Evolutionary conservation across 2,888 invertebrate species (phyloP), one percentile per base, ranked within the genome.

Genomic region (Epirrhoe tristata): DNA sequence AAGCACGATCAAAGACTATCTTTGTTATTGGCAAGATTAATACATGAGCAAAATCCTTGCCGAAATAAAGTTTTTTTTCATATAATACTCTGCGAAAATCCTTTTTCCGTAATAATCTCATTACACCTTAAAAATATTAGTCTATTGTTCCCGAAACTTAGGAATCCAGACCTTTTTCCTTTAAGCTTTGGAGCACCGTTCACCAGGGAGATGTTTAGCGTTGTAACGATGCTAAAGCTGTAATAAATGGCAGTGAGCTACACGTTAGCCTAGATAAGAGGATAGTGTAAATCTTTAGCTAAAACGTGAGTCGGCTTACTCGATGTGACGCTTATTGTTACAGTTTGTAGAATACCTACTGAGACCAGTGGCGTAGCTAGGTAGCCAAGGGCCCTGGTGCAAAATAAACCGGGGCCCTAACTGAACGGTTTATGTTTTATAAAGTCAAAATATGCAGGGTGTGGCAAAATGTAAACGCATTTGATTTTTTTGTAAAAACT

Each of bases 41-140:
- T 24, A 7, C 52, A 59, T 59, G 24, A 58, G 36, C 12, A 43
- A 43, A 4, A 43, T 43, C 3, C 2, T 12, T 43, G 4, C 39
- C 39, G 12, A 12, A 12, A 12, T 1, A 43, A 12, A 12, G 5
- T 43, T 10, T 12, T 43, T 4, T 43, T 43, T 43, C 12, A 12
- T 12, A 46, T 39, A 24, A 56, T 57, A 32, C 31, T 57, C 17
- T n/a, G 14, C 46, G 8, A 57, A 60, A 54, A 61, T 54, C 54
- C 12, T 46, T 61, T 46, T 16, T 31, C n/a, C 60, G 8, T 57
- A 57, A 63, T 53, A n/a, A 43, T 14, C 54, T 50, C 63, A 54
- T 60, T 64, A 60, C n/a, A 63, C 32, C 59, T 24, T 53, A 12
- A 61, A 67, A 67, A 63, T 67, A 63, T 63, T 60, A 63, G 46